Evolutionary conservation across 2,888 invertebrate genomes (phyloP).

Genomic region (Rhogogaster chlorosoma): DNA sequence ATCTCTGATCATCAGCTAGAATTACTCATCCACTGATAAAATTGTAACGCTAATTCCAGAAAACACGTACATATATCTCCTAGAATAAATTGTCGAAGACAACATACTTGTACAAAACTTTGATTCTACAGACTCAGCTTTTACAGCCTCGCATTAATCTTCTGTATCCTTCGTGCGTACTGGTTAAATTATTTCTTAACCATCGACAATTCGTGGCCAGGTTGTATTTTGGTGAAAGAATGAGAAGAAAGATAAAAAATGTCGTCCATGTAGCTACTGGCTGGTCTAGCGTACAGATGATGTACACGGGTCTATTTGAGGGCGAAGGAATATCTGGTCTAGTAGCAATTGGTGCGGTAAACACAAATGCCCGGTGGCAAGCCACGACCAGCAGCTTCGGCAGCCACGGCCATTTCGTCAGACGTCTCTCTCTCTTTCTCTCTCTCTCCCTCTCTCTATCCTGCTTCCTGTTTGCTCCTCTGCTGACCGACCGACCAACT

Average conservation of each 20-base stretch:
- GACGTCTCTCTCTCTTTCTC: constrained; percentile 23
- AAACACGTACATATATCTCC: constrained; percentile 42
- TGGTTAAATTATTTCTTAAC: background rate
- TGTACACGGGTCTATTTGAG: constrained; percentile 7
- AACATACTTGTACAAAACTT: constrained; percentile 24
- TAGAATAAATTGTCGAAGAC: constrained; percentile 16
- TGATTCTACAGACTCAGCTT: constrained; percentile 7
- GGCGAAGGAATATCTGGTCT: constrained; percentile 37
- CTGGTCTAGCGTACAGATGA: background rate
- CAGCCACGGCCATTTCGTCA: constrained; percentile 8
- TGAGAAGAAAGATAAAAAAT: background rate
- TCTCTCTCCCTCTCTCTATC: constrained; percentile 21
- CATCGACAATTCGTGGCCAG: background rate
- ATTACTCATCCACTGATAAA: background rate
- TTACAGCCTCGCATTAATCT: background rate
- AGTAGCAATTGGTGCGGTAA: constrained; percentile 45
- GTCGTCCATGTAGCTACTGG: background rate
- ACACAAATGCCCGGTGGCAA: constrained; percentile 43
- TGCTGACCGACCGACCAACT: constrained; percentile 43
- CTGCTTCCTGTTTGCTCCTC: constrained; percentile 38
- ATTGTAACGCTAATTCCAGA: background rate
- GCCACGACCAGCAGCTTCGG: constrained; percentile 30
- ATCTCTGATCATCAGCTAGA: background rate
- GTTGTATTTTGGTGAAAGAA: background rate
- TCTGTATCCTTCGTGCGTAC: background rate